phyloP scores from a whole-genome alignment of 1,140 invertebrate genomes.

The Streblospio benedicti region DNA sequence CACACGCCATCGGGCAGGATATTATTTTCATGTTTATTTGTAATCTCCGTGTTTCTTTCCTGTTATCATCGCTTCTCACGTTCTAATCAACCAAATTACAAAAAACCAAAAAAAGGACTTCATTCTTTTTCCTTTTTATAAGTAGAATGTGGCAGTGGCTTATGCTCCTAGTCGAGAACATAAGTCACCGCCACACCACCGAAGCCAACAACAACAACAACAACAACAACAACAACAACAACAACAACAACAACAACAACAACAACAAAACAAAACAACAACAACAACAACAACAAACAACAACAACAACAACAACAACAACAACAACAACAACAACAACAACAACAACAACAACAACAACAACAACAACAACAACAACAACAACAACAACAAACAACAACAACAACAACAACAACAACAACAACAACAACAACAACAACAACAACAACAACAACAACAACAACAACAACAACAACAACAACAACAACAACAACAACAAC shows the following conservation, averaged over 20 bases:
- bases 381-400: background rate
- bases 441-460: background rate
- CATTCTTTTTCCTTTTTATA: background rate
- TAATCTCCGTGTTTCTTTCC: background rate
- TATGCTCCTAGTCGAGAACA: background rate
- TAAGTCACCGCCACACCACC: background rate
- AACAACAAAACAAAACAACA: background rate
- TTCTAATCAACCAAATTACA: background rate
- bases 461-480: slow-evolving; percentile 1
- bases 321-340: background rate
- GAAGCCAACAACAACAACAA: background rate
- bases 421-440: background rate
- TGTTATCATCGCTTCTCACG: background rate
- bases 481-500: background rate
- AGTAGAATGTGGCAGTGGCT: background rate
- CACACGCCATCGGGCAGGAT: too few species aligned
- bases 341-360: background rate
- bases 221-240: background rate
- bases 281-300: background rate
- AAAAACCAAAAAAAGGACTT: background rate
- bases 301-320: background rate
- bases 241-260: background rate
- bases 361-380: background rate
- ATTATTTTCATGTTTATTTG: background rate
- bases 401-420: background rate